Percentiles rank a stretch among this genome's conserved stretches.
phyloP scores from a whole-genome alignment of 1,140 invertebrate species.

The Rhagoletis zephyria region DNA sequence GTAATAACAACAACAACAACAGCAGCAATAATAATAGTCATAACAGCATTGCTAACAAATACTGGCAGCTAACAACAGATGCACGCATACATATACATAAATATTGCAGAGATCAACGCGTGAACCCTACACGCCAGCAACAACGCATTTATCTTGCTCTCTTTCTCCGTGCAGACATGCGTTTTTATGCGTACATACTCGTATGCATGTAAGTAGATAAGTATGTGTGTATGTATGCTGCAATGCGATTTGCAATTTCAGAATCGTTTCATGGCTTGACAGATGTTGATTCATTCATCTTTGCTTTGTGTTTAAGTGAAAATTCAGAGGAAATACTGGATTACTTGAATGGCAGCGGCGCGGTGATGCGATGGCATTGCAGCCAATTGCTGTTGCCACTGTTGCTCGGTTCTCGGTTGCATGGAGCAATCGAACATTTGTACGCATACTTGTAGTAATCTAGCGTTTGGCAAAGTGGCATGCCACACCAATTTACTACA shows the following conservation, averaged over 20 bases:
- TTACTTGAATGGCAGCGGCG: constrained; percentile 41
- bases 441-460: constrained; percentile 30
- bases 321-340: constrained; percentile 52
- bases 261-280: constrained; percentile 38
- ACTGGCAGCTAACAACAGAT: background rate
- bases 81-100: background rate
- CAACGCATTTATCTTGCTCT: constrained; percentile 29
- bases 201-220: background rate
- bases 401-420: no score
- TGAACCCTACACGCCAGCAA: background rate
- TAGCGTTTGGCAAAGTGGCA: constrained; percentile 44
- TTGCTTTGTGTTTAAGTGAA: constrained; percentile 48
- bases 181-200: constrained; percentile 3
- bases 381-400: constrained; percentile 32
- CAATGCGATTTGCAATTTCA: constrained; percentile 22
- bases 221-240: background rate
- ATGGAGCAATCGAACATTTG: constrained; percentile 4
- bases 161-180: background rate
- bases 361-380: constrained; percentile 38
- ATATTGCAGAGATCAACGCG: background rate
- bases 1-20: constrained; percentile 15
- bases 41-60: constrained; percentile 34
- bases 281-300: constrained; percentile 46
- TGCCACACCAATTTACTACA: constrained; percentile 47
- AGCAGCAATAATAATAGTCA: constrained; percentile 1